Percentiles rank a stretch among this genome's conserved stretches.
phyloP scores from a whole-genome alignment of 2,113 vertebrate species.

The Balaenoptera acutorostrata region DNA sequence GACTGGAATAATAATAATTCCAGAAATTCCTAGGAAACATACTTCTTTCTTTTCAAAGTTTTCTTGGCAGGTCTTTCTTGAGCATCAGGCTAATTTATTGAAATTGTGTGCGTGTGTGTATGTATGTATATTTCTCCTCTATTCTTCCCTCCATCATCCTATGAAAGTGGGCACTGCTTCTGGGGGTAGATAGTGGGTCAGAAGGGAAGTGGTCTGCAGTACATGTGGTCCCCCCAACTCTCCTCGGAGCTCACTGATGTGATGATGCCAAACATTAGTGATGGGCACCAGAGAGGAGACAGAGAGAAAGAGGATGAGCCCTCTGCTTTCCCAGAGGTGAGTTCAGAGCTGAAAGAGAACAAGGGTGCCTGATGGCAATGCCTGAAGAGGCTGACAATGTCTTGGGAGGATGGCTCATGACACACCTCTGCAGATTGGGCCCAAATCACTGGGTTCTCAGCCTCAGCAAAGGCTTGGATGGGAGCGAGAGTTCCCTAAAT shows the following conservation, averaged over 20 bases:
- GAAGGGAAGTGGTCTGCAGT: too few species aligned
- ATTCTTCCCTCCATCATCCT: not conserved
- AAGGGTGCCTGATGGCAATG: rapidly evolving
- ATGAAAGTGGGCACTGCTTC: not conserved
- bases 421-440: rapidly evolving
- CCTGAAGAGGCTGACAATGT: rapidly evolving
- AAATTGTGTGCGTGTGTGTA: not conserved
- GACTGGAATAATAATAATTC: not conserved
- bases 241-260: not conserved
- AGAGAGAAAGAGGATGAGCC: too few species aligned
- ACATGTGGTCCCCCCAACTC: rapidly evolving
- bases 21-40: not conserved
- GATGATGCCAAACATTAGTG: too few species aligned
- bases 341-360: not conserved
- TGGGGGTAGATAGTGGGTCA: too few species aligned
- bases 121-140: not conserved
- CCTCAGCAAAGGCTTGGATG: not conserved
- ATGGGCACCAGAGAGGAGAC: not conserved
- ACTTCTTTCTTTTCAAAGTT: not conserved
- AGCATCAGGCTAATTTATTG: not conserved
- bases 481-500: not conserved
- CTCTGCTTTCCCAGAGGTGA: not conserved
- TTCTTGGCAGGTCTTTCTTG: not conserved
- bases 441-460: not conserved
- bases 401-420: rapidly evolving